phyloP scores from a whole-genome alignment of 2,797 vertebrate species.

The Anguilla megastoma region DNA sequence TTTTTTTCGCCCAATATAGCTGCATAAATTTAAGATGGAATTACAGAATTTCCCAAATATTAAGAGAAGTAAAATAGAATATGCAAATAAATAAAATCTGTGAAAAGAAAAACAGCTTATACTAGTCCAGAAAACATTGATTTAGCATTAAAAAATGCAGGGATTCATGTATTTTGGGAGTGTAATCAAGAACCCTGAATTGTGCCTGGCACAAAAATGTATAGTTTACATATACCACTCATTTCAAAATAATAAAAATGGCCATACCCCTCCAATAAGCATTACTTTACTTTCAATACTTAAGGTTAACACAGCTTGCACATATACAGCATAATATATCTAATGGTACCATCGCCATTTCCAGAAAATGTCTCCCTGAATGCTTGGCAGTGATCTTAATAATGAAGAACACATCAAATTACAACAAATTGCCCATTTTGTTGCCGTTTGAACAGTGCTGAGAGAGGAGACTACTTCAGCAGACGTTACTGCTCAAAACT shows the following conservation, averaged over 20 bases:
- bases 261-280: background rate
- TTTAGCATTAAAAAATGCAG: background rate
- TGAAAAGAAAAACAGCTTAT: background rate
- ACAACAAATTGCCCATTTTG: constrained; percentile 24
- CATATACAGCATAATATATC: background rate
- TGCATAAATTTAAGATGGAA: background rate
- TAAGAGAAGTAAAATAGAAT: too few species aligned
- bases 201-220: background rate
- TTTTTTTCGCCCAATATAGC: background rate
- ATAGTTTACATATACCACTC: background rate
- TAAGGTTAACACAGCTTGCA: background rate
- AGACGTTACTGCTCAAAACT: constrained; percentile 7
- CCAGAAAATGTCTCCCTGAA: constrained; percentile 3
- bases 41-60: background rate
- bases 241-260: background rate
- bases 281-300: background rate
- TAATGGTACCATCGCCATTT: background rate
- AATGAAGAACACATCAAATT: constrained; percentile 20
- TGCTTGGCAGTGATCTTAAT: background rate
- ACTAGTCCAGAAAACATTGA: background rate
- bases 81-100: background rate
- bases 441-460: background rate
- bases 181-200: background rate
- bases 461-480: background rate
- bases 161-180: background rate